A percentile compares a stretch with the other conserved stretches of the same genome.
Evolutionary conservation across 2,797 vertebrate species (phyloP).

Genomic region (Girardinus metallicus): DNA sequence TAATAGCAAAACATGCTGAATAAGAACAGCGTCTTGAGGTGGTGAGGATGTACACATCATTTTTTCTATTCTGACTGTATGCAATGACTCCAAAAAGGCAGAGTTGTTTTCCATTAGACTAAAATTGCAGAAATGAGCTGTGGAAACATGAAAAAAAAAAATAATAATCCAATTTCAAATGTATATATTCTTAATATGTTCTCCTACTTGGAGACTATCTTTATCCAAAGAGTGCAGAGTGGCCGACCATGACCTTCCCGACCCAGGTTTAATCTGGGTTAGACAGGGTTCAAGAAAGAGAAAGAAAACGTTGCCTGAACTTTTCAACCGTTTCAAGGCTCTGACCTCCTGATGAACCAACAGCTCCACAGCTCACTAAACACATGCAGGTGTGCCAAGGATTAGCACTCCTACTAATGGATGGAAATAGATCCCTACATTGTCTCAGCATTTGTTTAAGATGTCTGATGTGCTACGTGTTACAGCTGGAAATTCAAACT

Average conservation of each 20-base stretch:
- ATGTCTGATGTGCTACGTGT: not conserved
- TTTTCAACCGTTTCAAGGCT: constrained; percentile 1
- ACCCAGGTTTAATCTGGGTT: not conserved
- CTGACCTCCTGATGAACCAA: constrained; percentile 3
- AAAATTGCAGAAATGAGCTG: not conserved
- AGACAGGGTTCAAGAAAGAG: not conserved
- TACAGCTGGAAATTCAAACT: not conserved
- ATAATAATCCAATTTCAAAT: not conserved
- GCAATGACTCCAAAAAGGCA: not conserved
- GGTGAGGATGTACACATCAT: not conserved
- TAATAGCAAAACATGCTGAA: not conserved
- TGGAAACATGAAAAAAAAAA: not conserved
- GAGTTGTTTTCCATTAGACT: not conserved
- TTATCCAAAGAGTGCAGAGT: not conserved
- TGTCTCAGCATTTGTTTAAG: not conserved
- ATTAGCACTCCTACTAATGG: not conserved
- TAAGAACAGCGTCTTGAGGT: not conserved
- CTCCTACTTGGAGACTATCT: too few relatives aligned
- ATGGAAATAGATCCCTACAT: not conserved
- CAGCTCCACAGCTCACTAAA: not conserved
- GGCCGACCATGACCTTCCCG: not conserved
- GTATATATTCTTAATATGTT: not conserved
- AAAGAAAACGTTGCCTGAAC: not conserved
- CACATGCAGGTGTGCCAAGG: not conserved
- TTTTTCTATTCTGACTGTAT: not conserved